Evolutionary conservation across 23 tunicate genomes (phyloP), one percentile per base, ranked within the genome.

Genomic region (Trididemnum nubilum): DNA sequence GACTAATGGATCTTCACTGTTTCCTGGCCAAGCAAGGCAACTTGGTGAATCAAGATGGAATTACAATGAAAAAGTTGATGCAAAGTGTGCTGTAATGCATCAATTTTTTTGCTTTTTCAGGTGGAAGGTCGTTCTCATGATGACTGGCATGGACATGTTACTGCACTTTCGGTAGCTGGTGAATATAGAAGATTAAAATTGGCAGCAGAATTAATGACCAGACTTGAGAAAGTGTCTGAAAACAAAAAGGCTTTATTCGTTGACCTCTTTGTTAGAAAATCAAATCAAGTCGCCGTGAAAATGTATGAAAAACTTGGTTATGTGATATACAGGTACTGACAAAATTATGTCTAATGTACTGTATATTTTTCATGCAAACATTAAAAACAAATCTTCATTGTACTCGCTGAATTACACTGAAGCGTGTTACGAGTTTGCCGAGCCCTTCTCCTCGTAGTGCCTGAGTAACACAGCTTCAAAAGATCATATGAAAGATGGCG

Each of bases 111-210:
- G 18, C 4, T 73, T 38, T 36, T 51, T 26, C 2, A 92, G 97
- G 94, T 88, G 3, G 98, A 93, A 76, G 98, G 98, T 9, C 74
- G 98, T 0, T 32, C 69, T 22, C 86, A 81, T 7, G 98, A 93
- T 33, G 87, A 94, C 19, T 96, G 99, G 99, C 99, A 96, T 73
- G 99, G 99, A 39, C 99, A 96, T 84, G 99, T 96, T 52, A 96
- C 99, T 2, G 99, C 99, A 7, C 49, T 96, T 33, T 88, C 97
- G 1, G 94, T 96, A 50, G 83, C 89, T 31, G 80, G 90, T 2
- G 92, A 94, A 33, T 96, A 81, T 40, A 70, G 99, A 40, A 71
- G 99, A 28, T 70, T 96, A 26, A 83, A 85, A 32, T 65, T 96
- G 21, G 99, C 97, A 31, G 92, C 94, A 34, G 86, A 87, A 30